Evolutionary conservation across 1,140 invertebrate species (phyloP).

Genomic region (Trigoniulus corallinus): DNA sequence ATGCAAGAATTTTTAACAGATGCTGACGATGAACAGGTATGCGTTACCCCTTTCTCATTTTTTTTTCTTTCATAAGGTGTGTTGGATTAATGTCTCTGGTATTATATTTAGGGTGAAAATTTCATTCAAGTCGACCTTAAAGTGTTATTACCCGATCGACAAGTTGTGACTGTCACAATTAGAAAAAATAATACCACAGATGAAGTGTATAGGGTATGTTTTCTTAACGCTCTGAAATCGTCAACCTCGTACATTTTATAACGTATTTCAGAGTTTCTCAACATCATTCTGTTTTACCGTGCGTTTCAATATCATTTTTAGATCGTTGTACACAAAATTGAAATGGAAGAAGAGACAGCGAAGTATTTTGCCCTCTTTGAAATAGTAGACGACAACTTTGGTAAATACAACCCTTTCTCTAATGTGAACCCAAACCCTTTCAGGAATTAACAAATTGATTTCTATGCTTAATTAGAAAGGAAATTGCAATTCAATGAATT

Average conservation of each 20-base stretch:
- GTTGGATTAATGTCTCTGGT: not conserved
- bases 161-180: constrained; percentile 80
- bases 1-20: constrained; percentile 96
- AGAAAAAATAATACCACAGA: constrained; percentile 76
- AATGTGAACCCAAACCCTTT: not conserved
- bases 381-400: constrained; percentile 92
- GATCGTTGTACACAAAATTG: constrained; percentile 71
- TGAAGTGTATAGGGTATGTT: constrained; percentile 57
- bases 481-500: constrained; percentile 86
- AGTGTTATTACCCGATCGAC: constrained; percentile 59
- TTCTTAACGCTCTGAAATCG: not conserved
- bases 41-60: constrained; percentile 7
- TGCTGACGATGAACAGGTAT: constrained; percentile 57
- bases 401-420: constrained; percentile 30
- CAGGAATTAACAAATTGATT: not conserved
- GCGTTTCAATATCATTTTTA: constrained; percentile 15
- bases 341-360: constrained; percentile 56
- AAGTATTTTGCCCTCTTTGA: constrained; percentile 95
- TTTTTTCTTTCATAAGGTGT: not conserved
- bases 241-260: too few relatives aligned
- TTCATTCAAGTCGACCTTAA: constrained; percentile 80
- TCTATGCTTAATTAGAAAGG: constrained; percentile 48
- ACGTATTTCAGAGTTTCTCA: not conserved
- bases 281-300: not conserved
- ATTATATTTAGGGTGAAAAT: constrained; percentile 40